phyloP scores from a whole-genome alignment of 1,140 invertebrate genomes.

The Drosophila tristis region DNA sequence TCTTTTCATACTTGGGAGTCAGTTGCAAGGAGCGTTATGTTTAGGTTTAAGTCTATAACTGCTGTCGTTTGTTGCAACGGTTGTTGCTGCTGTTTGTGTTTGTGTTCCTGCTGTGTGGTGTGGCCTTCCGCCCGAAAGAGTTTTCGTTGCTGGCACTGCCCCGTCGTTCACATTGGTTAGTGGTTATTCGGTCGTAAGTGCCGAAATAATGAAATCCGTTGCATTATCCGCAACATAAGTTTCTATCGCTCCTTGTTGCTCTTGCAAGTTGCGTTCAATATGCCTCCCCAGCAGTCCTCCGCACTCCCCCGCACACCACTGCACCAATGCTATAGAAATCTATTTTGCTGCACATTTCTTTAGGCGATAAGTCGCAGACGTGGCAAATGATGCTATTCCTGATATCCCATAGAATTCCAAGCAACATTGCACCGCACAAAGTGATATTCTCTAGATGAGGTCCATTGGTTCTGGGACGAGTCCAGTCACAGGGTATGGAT shows the following conservation, averaged over 20 bases:
- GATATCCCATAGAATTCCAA: constrained; percentile 49
- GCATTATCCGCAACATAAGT: constrained; percentile 80
- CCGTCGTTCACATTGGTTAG: constrained; percentile 71
- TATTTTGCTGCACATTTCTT: constrained; percentile 78
- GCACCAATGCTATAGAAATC: constrained; percentile 43
- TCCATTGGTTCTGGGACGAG: constrained; percentile 29
- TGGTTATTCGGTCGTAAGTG: constrained; percentile 79
- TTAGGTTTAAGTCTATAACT: constrained; percentile 75
- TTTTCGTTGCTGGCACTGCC: constrained; percentile 51
- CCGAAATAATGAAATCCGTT: constrained; percentile 80
- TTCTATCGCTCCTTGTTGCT: constrained; percentile 42
- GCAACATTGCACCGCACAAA: constrained; percentile 41
- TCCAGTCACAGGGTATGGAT: constrained; percentile 7
- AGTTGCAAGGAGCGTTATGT: constrained; percentile 56
- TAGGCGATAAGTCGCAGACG: constrained; percentile 80
- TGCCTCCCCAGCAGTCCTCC: neutral
- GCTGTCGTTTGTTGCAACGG: constrained; percentile 59
- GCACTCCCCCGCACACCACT: neutral
- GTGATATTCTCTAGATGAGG: constrained; percentile 44
- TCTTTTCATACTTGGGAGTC: neutral
- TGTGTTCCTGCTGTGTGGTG: constrained; percentile 22
- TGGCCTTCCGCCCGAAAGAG: constrained; percentile 42
- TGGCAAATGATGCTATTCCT: constrained; percentile 75
- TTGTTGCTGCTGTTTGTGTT: constrained; percentile 15
- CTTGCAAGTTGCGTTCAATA: constrained; percentile 24